Evolutionary conservation across 1,140 invertebrate genomes (phyloP), one percentile per base, ranked within the genome.

Genomic region (Bactericera cockerelli): DNA sequence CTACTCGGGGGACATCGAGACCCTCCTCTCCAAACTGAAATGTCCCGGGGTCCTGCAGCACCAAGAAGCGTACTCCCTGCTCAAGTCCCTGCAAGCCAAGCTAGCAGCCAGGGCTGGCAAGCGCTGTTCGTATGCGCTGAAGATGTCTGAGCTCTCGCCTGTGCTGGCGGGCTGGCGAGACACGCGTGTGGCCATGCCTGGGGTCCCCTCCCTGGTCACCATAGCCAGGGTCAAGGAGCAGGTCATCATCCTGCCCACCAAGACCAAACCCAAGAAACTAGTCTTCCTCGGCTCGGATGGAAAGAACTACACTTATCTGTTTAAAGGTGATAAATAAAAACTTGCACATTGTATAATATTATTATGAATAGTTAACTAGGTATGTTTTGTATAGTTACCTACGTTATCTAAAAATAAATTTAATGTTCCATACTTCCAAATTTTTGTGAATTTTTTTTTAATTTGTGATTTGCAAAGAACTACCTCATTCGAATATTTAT

Each of bases 241-340:
- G n/a, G 87, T 94, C 0, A 83, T 87, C n/a, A 90, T 98, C 62
- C 75, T 99, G 42, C 93, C 93, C 1, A 98, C 95, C 0, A 98
- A 98, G 70, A 98, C 95, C 0, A 93, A 94, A 70, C 96, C 96
- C 0, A 99, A 99, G 67, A 99, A 98, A 72, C 75, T 99, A 1
- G 78, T 89, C n/a, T 95, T 98, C 65, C 81, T 87, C 65, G 95
- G 94, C 0, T 93, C 89, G 22, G 90, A 98, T 75, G 94, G 94
- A 0, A 86, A 89, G 70, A 81, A 82, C 22, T 58, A 61, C 22
- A 31, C 28, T 4, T 57, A 58, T 57, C 25, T 26, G 25, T 49
- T 49, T 16, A 49, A 49, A 22, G 42, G 42, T 49, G 19, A 49
- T 6, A 31, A 13, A 31, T 13, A 31, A n/a, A n/a, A n/a, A n/a